phyloP scores from a whole-genome alignment of 1,140 invertebrate species.

The Drosophila gunungcola region DNA sequence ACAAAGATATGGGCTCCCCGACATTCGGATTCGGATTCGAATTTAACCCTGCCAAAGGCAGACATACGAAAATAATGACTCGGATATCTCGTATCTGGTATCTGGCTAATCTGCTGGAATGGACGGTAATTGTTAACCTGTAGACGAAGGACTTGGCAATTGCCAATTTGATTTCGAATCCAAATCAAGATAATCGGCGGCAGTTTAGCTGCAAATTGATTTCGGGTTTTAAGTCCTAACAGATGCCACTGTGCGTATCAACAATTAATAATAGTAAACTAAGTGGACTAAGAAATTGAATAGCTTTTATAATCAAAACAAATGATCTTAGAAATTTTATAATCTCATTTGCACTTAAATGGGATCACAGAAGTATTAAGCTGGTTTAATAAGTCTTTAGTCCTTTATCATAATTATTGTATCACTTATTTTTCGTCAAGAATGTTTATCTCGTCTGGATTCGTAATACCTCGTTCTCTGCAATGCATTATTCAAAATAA shows the following conservation, averaged over 20 bases:
- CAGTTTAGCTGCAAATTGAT: conserved; percentile 35
- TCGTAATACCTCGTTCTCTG: too few relatives aligned
- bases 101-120: conserved; percentile 26
- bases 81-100: conserved; percentile 3
- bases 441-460: background rate
- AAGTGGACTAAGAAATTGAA: background rate
- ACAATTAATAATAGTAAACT: conserved; percentile 2
- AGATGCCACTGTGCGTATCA: conserved; percentile 34
- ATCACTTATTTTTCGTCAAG: background rate
- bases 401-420: background rate
- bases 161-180: conserved; percentile 37
- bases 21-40: background rate
- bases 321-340: too few relatives aligned
- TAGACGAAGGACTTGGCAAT: conserved; percentile 22
- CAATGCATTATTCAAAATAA: background rate
- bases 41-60: conserved; percentile 21
- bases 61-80: background rate
- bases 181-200: conserved; percentile 28
- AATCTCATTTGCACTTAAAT: too few relatives aligned
- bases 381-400: too few relatives aligned
- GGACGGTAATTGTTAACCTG: conserved; percentile 42
- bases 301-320: too few relatives aligned
- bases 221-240: conserved; percentile 1
- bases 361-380: too few relatives aligned
- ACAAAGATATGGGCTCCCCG: conserved; percentile 31